Conservation (phyloP, 2,113 vertebrate species). For the Heterotilapia buettikoferi region DNA sequence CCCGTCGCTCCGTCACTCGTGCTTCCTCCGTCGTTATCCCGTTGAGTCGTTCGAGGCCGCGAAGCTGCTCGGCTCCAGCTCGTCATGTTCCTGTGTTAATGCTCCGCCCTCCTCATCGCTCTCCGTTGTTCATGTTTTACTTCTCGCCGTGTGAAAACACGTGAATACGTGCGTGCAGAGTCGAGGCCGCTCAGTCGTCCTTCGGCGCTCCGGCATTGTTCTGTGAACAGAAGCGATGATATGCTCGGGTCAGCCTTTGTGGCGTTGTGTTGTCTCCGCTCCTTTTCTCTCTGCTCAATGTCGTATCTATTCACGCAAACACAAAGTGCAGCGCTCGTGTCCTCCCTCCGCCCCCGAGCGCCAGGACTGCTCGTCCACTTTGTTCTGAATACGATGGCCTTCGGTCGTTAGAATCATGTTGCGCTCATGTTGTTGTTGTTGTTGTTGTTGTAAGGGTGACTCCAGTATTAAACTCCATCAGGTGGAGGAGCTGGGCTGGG, state of each 20-base stretch:
- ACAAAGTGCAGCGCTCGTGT: background rate
- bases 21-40: background rate
- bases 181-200: background rate
- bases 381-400: background rate
- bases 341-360: background rate
- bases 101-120: background rate
- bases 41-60: background rate
- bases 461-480: background rate
- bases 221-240: background rate
- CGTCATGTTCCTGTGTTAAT: background rate
- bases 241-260: background rate
- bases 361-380: background rate
- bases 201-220: background rate
- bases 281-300: background rate
- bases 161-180: background rate
- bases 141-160: background rate
- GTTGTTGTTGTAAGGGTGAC: background rate
- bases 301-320: background rate
- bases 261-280: background rate
- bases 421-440: background rate
- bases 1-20: background rate
- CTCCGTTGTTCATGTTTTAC: background rate
- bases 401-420: background rate
- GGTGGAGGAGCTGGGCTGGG: background rate
- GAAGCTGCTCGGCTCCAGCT: background rate